A percentile compares a stretch with the other conserved stretches of the same genome.
Conservation (phyloP, 37 sponge, comb jelly and placozoan species). For the Theonella swinhoei region DNA sequence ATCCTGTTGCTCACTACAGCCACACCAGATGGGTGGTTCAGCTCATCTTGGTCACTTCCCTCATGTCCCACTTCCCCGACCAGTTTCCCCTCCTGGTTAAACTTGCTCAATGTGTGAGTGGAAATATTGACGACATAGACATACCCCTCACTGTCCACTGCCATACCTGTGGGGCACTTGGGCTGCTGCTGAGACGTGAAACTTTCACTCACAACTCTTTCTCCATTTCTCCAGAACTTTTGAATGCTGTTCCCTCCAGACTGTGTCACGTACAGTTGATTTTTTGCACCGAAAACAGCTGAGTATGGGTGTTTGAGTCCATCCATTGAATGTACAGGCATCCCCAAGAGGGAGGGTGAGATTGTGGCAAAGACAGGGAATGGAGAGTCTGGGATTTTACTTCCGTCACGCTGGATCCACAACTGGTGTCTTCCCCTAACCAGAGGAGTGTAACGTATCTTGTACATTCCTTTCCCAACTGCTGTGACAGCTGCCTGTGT, state of each 20-base stretch:
- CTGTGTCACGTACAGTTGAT: constrained; percentile 39
- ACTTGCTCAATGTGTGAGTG: constrained; percentile 26
- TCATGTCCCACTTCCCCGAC: constrained; percentile 9
- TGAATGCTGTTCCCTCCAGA: constrained; percentile 10
- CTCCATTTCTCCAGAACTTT: background rate
- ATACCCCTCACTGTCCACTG: constrained; percentile 31
- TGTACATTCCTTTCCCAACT: constrained; percentile 28
- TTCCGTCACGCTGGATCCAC: background rate
- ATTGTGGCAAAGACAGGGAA: constrained; percentile 21
- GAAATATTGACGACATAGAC: constrained; percentile 28
- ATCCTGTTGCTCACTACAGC: constrained; percentile 14
- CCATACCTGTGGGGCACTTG: constrained; percentile 39
- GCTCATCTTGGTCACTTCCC: constrained; percentile 20
- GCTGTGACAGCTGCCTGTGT: background rate
- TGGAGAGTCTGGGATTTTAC: constrained; percentile 1
- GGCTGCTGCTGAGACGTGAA: background rate
- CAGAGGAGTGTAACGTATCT: constrained; percentile 9
- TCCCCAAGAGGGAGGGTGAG: constrained; percentile 18
- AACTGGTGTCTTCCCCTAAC: constrained; percentile 22
- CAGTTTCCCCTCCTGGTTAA: constrained; percentile 7
- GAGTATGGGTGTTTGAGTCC: constrained; percentile 32
- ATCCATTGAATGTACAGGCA: constrained; percentile 1
- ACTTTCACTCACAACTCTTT: background rate
- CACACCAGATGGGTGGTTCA: constrained; percentile 42
- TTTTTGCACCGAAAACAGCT: constrained; percentile 6